Base-by-base conservation (phyloP, 1,140 invertebrate species). In the Magallana ariakensis region DNA sequence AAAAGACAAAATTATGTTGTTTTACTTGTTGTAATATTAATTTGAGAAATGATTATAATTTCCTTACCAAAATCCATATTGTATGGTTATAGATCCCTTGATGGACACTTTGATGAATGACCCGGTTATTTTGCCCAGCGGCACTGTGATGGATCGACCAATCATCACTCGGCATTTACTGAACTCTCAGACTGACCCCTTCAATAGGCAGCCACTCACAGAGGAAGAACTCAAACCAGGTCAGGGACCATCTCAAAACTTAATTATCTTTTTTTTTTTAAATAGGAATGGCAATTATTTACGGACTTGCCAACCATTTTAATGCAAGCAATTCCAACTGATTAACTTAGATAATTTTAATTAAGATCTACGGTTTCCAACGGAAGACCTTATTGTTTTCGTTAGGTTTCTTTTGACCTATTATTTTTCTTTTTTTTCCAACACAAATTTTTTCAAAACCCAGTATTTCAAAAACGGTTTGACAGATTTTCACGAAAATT, bases 81-180 rank as follows among this genome's bases (percentile, higher is more conserved):
- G 15, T 19, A 15, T 62, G 19, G 15, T 91, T 94, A 84, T 88
- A 96, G 98, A 99, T 96, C 98, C 98, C 0, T 95, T 99, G 1
- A 99, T 99, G 98, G 98, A 98, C 92, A 99, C 98, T 0, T 94
- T 99, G 22, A 99, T 99, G 98, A 97, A 97, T 1, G 98, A 99
- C 94, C 99, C 99, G 3, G 98, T 99, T 0, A 95, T 97, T 86
- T 95, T 99, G 87, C 98, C 98, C 11, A 98, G 98, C 85, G 98
- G 98, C 86, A 97, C 97, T 91, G 96, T 99, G 3, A 99, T 99
- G 98, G 98, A 99, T 94, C 96, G 98, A 80, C 96, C 98, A 53
- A 97, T 99, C 87, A 99, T 99, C 83, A 96, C 98, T 89, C 96
- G 95, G 85, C 98, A 99, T 96, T 96, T 99, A 92, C 96, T 99